These are phyloP conservation scores for Melanchra persicariae DNA, from an alignment of 2,888 invertebrate species.

Conservation along the genomic window DNA sequence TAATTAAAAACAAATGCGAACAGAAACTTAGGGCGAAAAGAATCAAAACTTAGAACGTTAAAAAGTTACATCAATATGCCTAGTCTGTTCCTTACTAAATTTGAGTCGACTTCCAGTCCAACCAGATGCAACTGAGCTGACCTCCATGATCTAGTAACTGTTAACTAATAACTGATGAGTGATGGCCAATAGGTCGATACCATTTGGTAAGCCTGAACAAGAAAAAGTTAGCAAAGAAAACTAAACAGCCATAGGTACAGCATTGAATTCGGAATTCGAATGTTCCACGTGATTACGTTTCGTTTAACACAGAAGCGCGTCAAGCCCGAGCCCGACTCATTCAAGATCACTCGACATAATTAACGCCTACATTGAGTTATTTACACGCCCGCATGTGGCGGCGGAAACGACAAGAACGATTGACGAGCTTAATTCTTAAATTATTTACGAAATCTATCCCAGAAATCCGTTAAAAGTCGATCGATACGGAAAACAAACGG, in stretches of 20 bases:
- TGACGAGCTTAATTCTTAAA: conserved; percentile 77
- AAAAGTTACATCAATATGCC: no score
- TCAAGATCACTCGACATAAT: conserved; percentile 88
- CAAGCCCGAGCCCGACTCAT: conserved; percentile 71
- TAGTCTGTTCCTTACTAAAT: no score
- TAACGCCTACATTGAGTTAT: conserved; percentile 87
- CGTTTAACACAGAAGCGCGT: conserved; percentile 74
- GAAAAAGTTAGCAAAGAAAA: conserved; percentile 50
- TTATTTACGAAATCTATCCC: conserved; percentile 70
- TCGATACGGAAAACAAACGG: conserved; percentile 32
- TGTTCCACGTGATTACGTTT: conserved; percentile 78
- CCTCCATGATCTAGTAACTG: neutral
- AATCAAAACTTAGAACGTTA: neutral
- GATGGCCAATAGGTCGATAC: no score
- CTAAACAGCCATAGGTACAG: no score
- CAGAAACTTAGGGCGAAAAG: neutral
- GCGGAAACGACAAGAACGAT: conserved; percentile 78
- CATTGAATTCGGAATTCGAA: conserved; percentile 75
- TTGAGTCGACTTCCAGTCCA: no score
- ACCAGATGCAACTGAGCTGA: neutral
- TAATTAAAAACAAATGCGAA: conserved; percentile 4
- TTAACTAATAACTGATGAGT: no score
- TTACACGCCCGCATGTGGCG: conserved; percentile 88
- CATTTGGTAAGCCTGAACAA: neutral
- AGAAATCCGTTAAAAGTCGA: conserved; percentile 55